A percentile compares a stretch with the other conserved stretches of the same genome.
Evolutionary conservation across 2,113 vertebrate genomes (phyloP).

Genomic region (Hyperopisus bebe): DNA sequence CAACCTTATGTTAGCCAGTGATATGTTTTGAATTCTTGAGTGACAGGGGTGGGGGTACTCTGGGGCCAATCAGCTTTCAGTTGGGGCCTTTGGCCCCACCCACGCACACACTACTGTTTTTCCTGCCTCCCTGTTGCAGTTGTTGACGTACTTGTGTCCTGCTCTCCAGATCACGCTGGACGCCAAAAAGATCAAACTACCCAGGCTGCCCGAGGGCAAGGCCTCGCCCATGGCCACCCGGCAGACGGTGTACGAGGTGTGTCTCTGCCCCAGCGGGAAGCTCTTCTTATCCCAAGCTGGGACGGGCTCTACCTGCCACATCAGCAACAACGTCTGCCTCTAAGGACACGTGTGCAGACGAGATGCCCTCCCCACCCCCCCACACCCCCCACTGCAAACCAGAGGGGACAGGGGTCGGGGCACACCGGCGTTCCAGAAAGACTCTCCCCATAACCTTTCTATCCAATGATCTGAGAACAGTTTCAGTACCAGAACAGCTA

Average conservation of each 20-base stretch:
- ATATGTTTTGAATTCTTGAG: neutral
- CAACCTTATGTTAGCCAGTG: neutral
- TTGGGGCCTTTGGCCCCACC: neutral
- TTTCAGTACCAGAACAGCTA: slow-evolving; percentile 78
- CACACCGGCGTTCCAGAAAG: slow-evolving; percentile 32
- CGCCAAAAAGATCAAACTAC: slow-evolving; percentile 83
- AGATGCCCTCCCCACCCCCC: slow-evolving; percentile 45
- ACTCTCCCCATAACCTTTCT: slow-evolving; percentile 53
- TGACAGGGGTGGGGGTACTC: neutral
- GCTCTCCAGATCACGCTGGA: slow-evolving; percentile 80
- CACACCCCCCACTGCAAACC: slow-evolving; percentile 54
- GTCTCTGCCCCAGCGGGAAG: slow-evolving; percentile 88
- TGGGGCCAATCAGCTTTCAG: neutral
- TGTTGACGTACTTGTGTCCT: slow-evolving; percentile 1
- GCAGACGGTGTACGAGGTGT: slow-evolving; percentile 95
- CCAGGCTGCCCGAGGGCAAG: slow-evolving; percentile 84
- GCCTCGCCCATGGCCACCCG: slow-evolving; percentile 75
- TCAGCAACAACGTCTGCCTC: slow-evolving; percentile 90
- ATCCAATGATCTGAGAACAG: slow-evolving; percentile 71
- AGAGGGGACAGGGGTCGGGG: slow-evolving; percentile 42
- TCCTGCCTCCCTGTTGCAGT: neutral
- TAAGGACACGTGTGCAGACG: slow-evolving; percentile 59
- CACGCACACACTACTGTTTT: neutral
- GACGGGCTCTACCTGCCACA: slow-evolving; percentile 87
- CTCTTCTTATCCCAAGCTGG: slow-evolving; percentile 94